Percentiles rank a stretch among this genome's conserved stretches.
These are phyloP conservation scores for Acanthosepion lycidas DNA, from an alignment of 2,888 invertebrate species.

Conservation along the genomic window DNA sequence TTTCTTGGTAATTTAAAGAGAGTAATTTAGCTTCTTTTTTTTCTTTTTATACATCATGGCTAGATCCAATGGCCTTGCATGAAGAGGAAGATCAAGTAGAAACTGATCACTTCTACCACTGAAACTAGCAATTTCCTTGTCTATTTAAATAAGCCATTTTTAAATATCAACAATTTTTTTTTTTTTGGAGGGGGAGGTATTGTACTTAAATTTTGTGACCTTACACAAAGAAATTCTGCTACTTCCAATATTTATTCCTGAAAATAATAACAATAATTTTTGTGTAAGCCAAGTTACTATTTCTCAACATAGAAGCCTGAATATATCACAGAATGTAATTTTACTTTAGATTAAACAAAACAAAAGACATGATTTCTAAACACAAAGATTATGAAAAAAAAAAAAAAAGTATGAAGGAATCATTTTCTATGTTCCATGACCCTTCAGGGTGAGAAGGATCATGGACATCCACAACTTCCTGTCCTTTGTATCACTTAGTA, in stretches of 20 bases:
- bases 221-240: background rate
- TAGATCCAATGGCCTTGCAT: background rate
- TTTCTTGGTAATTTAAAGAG: background rate
- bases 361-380: too few species aligned
- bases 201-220: background rate
- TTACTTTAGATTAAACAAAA: too few species aligned
- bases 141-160: background rate
- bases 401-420: too few species aligned
- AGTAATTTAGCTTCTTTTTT: background rate
- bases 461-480: too few species aligned
- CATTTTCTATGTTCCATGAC: too few species aligned
- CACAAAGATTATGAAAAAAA: too few species aligned
- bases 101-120: background rate
- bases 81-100: background rate
- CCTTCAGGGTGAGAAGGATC: too few species aligned
- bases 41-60: background rate
- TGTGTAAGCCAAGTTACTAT: background rate
- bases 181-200: background rate
- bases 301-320: background rate
- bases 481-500: too few species aligned
- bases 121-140: conserved; percentile 2
- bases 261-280: background rate
- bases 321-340: too few species aligned
- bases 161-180: background rate
- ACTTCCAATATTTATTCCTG: background rate